Evolutionary conservation across 1,140 invertebrate genomes (phyloP).

Genomic region (Nebria ingens): DNA sequence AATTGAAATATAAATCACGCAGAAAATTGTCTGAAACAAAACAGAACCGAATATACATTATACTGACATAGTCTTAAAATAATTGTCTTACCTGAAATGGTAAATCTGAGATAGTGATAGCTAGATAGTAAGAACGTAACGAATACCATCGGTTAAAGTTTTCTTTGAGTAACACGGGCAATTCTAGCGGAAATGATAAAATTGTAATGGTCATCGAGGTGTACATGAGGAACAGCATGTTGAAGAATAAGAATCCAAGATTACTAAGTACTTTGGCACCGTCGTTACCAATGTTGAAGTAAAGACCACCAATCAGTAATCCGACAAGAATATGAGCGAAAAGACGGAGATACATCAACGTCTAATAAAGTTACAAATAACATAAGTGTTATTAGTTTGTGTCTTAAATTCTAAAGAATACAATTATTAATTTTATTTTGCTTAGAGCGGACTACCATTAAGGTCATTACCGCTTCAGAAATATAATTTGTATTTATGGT

Average conservation of each 20-base stretch:
- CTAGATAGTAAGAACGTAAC: slow-evolving; percentile 87
- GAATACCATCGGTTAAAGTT: slow-evolving; percentile 98
- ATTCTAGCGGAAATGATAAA: slow-evolving; percentile 91
- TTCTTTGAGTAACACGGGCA: slow-evolving; percentile 89
- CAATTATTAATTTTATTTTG: too few relatives aligned
- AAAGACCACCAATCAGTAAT: slow-evolving; percentile 82
- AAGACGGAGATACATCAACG: slow-evolving; percentile 85
- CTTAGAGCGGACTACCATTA: too few relatives aligned
- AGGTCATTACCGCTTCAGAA: too few relatives aligned
- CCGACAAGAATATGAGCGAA: slow-evolving; percentile 88
- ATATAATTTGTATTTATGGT: too few relatives aligned
- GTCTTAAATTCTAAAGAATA: neutral
- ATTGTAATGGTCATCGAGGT: slow-evolving; percentile 97
- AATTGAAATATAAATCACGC: slow-evolving; percentile 83
- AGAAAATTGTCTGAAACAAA: slow-evolving; percentile 67
- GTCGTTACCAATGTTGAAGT: slow-evolving; percentile 89
- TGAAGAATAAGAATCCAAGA: slow-evolving; percentile 93
- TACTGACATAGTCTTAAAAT: neutral
- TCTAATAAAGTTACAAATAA: slow-evolving; percentile 53
- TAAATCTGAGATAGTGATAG: slow-evolving; percentile 90
- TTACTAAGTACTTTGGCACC: slow-evolving; percentile 92
- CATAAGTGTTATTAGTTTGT: neutral
- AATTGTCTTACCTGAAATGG: slow-evolving; percentile 75
- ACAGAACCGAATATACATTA: slow-evolving; percentile 14
- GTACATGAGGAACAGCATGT: slow-evolving; percentile 97